phyloP scores from a whole-genome alignment of 2,888 invertebrate genomes.

The Anthrax anthrax region DNA sequence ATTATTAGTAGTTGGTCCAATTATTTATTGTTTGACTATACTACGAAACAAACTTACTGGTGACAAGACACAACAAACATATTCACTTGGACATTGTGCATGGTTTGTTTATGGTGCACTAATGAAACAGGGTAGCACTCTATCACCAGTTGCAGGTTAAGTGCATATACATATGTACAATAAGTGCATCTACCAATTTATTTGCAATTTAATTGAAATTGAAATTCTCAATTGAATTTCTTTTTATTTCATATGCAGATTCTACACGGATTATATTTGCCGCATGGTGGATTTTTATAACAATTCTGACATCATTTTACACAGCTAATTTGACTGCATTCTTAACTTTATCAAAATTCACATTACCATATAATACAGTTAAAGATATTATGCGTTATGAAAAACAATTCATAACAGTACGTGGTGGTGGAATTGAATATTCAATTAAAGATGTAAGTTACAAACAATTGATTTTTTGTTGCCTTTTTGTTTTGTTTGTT shows the following conservation, averaged over 20 bases:
- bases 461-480: not conserved
- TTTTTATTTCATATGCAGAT: slow-evolving; percentile 39
- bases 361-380: slow-evolving; percentile 57
- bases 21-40: slow-evolving; percentile 55
- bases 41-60: slow-evolving; percentile 47
- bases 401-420: slow-evolving; percentile 54
- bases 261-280: slow-evolving; percentile 71
- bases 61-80: slow-evolving; percentile 41
- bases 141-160: slow-evolving; percentile 68
- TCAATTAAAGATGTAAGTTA: slow-evolving; percentile 43
- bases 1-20: slow-evolving; percentile 59
- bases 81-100: slow-evolving; percentile 53
- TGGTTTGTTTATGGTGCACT: slow-evolving; percentile 83
- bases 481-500: too few relatives aligned
- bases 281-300: slow-evolving; percentile 86
- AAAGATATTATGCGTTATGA: slow-evolving; percentile 49
- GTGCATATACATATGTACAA: not conserved
- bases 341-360: slow-evolving; percentile 70
- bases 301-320: slow-evolving; percentile 75
- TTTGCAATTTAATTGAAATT: not conserved
- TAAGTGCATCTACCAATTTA: not conserved
- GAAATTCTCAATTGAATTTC: too few relatives aligned
- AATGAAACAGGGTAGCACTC: slow-evolving; percentile 71
- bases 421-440: slow-evolving; percentile 55
- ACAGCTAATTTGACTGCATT: slow-evolving; percentile 85